Conservation (phyloP, 2,888 invertebrate species). For the Mesorhabditis sp. region DNA sequence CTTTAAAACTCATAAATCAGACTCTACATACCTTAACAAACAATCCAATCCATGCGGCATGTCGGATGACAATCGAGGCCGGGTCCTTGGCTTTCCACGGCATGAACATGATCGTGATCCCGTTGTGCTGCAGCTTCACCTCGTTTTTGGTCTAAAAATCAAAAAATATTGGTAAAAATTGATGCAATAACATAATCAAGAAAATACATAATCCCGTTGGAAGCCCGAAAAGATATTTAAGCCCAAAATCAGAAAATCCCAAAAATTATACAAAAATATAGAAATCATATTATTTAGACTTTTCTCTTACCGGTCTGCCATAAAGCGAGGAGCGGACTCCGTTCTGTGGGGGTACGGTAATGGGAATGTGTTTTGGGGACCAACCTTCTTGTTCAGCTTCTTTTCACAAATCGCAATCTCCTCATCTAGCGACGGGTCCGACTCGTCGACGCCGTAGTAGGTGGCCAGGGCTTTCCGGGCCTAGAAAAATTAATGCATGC, state of each 20-base stretch:
- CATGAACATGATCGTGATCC: conserved; percentile 38
- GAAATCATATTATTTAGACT: too few species aligned
- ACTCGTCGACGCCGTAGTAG: conserved; percentile 32
- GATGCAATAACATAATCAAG: too few species aligned
- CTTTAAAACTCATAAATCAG: too few species aligned
- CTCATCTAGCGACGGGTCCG: conserved; percentile 31
- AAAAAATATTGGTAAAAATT: neutral
- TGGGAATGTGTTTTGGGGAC: neutral
- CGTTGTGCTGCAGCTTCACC: conserved; percentile 10
- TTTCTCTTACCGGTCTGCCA: too few species aligned
- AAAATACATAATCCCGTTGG: too few species aligned
- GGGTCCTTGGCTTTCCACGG: conserved; percentile 34
- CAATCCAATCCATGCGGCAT: conserved; percentile 39
- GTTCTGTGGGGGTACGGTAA: neutral
- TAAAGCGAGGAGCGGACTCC: too few species aligned
- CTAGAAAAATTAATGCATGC: conserved; percentile 5
- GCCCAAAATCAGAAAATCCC: too few species aligned
- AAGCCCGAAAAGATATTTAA: too few species aligned
- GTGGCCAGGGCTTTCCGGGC: conserved; percentile 32
- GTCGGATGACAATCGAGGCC: conserved; percentile 27
- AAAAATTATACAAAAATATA: too few species aligned
- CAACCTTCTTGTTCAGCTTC: conserved; percentile 20
- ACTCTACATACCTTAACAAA: conserved; percentile 37
- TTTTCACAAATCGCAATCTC: conserved; percentile 29
- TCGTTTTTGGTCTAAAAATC: conserved; percentile 4